Percentiles rank a stretch among this genome's conserved stretches.
Conservation (phyloP, 2,888 invertebrate species). For the Sphecodes monilicornis region DNA sequence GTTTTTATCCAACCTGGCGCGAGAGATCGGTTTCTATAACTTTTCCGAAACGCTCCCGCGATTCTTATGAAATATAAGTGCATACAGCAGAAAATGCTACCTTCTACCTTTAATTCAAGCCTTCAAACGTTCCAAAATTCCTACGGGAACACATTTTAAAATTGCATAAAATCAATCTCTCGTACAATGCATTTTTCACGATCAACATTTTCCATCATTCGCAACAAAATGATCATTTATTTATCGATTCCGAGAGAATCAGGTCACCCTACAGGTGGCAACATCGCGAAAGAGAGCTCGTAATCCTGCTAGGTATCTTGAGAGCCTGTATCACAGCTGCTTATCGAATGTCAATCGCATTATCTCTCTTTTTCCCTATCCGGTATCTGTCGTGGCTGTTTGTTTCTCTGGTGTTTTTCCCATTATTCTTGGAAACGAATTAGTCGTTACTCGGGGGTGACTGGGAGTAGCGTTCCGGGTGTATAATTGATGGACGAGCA, state of each 20-base stretch:
- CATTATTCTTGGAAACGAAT: conserved; percentile 6
- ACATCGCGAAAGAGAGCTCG: background rate
- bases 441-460: background rate
- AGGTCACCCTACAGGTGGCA: background rate
- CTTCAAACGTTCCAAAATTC: no score
- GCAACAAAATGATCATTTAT: background rate
- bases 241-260: background rate
- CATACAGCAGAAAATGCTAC: no score
- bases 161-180: background rate
- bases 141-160: background rate
- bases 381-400: background rate
- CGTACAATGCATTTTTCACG: no score
- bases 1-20: no score
- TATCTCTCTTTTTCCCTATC: background rate
- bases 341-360: conserved; percentile 4
- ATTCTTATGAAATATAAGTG: no score
- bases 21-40: no score
- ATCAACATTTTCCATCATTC: background rate
- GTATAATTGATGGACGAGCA: conserved; percentile 56
- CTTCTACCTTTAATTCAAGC: no score
- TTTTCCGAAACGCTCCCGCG: no score
- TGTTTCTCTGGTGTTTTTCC: background rate
- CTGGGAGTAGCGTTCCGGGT: conserved; percentile 11
- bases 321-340: background rate
- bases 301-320: background rate